phyloP scores from a whole-genome alignment of 2,113 vertebrate genomes.

The Donacobius atricapilla region DNA sequence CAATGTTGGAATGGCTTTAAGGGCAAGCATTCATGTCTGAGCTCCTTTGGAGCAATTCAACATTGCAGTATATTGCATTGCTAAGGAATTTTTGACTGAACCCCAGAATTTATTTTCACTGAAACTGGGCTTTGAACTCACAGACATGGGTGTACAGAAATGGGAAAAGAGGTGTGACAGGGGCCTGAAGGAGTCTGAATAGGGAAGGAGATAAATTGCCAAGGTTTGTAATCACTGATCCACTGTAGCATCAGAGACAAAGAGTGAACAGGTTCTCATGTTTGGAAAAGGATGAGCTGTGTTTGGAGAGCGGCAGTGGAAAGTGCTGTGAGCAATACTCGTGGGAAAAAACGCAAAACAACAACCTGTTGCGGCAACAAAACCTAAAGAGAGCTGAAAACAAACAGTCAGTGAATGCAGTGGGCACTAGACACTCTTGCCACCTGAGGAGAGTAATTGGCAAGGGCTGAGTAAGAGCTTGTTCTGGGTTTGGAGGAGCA shows the following conservation, averaged over 20 bases:
- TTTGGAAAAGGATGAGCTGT: slow-evolving; percentile 12
- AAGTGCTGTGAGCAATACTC: background rate
- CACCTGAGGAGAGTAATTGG: slow-evolving; percentile 60
- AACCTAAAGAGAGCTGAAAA: slow-evolving; percentile 26
- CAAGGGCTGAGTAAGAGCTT: slow-evolving; percentile 13
- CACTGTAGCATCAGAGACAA: background rate
- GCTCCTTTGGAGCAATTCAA: background rate
- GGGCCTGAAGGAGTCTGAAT: background rate
- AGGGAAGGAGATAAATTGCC: background rate
- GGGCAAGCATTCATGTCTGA: background rate
- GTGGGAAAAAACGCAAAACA: background rate
- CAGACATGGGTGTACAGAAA: background rate
- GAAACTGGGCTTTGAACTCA: background rate
- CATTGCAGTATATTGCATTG: background rate
- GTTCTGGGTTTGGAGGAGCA: slow-evolving; percentile 40
- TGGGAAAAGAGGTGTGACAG: background rate
- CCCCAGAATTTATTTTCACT: background rate
- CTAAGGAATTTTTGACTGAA: background rate
- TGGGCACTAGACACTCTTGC: background rate
- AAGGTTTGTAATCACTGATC: background rate
- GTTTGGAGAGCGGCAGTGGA: background rate
- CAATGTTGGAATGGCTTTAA: background rate
- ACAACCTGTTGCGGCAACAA: slow-evolving; percentile 46
- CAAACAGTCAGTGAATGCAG: slow-evolving; percentile 27
- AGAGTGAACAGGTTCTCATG: background rate